Evolutionary conservation across 2,888 invertebrate genomes (phyloP).

Genomic region (Norana najaformis): DNA sequence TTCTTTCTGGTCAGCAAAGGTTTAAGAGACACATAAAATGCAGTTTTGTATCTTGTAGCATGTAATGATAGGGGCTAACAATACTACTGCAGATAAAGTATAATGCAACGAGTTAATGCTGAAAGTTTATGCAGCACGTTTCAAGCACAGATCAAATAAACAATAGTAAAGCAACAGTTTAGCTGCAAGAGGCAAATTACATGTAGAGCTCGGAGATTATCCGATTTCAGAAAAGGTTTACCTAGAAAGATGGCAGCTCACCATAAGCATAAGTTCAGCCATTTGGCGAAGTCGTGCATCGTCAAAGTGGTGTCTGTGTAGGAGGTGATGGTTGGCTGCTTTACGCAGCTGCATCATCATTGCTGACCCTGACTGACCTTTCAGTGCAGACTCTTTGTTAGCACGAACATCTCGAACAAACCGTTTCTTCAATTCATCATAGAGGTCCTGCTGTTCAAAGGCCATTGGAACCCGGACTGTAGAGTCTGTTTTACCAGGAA

Average conservation of each 20-base stretch:
- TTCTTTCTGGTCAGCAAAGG: too few species aligned
- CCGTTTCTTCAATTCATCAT: constrained; percentile 72
- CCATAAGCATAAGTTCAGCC: constrained; percentile 65
- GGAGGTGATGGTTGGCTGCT: constrained; percentile 87
- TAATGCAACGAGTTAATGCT: too few species aligned
- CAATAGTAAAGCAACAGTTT: too few species aligned
- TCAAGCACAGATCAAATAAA: too few species aligned
- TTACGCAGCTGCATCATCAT: constrained; percentile 83
- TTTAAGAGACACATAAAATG: too few species aligned
- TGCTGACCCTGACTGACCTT: constrained; percentile 45
- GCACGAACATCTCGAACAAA: constrained; percentile 32
- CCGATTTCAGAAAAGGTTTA: too few species aligned
- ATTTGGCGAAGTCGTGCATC: constrained; percentile 71
- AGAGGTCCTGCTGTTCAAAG: constrained; percentile 74
- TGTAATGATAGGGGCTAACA: too few species aligned
- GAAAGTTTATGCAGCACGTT: too few species aligned
- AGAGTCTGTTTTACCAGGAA: constrained; percentile 80
- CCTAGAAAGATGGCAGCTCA: constrained; percentile 41
- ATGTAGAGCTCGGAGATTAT: too few species aligned
- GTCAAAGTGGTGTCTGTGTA: constrained; percentile 74
- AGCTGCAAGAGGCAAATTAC: too few species aligned
- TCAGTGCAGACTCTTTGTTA: constrained; percentile 14
- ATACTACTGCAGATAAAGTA: too few species aligned
- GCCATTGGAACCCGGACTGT: constrained; percentile 74
- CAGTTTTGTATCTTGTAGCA: too few species aligned